phyloP scores from a whole-genome alignment of 1,140 invertebrate species.

The Tenebrio molitor region DNA sequence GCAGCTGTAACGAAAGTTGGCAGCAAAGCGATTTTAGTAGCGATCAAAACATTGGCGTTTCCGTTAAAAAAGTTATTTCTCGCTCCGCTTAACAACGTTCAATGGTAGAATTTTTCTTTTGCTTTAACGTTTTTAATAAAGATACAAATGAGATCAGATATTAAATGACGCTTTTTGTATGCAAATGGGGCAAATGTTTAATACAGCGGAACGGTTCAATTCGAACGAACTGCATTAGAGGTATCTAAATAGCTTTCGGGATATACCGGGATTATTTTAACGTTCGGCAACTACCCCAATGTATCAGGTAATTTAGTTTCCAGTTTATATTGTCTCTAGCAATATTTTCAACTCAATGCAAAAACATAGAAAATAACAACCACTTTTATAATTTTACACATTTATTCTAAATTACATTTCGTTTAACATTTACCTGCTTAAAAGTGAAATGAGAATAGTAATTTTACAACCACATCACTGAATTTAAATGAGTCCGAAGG shows the following conservation, averaged over 20 bases:
- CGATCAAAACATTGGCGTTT: conserved; percentile 28
- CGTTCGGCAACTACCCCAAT: not conserved
- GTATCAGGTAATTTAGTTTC: conserved; percentile 3
- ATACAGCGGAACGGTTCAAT: conserved; percentile 41
- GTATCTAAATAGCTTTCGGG: conserved; percentile 33
- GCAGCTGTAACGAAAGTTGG: conserved; percentile 36
- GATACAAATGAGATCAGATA: conserved; percentile 46
- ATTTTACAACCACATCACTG: no score
- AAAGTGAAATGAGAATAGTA: no score
- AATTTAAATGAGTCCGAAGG: no score
- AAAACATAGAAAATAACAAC: no score
- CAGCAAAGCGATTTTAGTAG: conserved; percentile 22
- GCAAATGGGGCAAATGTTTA: conserved; percentile 34
- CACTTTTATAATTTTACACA: no score
- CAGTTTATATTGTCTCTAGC: no score
- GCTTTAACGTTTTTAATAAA: conserved; percentile 31
- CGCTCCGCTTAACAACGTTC: conserved; percentile 2
- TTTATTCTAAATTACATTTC: no score
- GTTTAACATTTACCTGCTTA: no score
- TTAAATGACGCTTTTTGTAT: conserved; percentile 46
- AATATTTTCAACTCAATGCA: no score
- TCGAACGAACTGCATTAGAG: conserved; percentile 36
- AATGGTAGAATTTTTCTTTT: conserved; percentile 38
- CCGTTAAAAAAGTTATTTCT: conserved; percentile 28
- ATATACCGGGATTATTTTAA: conserved; percentile 21